These are phyloP conservation scores for Leptocoma aspasia DNA, from an alignment of 2,113 vertebrate species.

Conservation along the genomic window DNA sequence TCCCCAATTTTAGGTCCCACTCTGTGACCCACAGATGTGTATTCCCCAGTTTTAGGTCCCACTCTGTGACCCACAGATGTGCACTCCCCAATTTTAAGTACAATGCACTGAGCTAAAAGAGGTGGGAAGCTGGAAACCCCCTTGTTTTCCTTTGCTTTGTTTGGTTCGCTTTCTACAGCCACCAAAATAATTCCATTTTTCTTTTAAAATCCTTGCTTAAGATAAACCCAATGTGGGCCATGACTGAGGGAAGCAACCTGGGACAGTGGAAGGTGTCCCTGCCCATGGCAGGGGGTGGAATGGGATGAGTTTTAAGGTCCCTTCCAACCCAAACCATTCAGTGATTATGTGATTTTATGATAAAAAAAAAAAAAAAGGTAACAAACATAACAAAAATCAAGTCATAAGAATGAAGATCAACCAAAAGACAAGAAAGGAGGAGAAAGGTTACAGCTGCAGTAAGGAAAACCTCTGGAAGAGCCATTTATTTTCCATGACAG, in stretches of 20 bases:
- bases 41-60: background rate
- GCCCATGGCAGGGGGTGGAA: background rate
- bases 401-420: background rate
- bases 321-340: background rate
- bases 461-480: background rate
- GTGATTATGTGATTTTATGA: background rate
- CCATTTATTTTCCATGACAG: background rate
- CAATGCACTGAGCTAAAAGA: background rate
- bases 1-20: background rate
- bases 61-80: no score
- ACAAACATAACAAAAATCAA: background rate
- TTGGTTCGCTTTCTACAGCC: background rate
- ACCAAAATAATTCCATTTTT: background rate
- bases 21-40: background rate
- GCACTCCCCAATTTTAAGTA: background rate
- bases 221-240: fast-evolving
- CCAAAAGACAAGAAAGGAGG: background rate
- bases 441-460: background rate
- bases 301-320: background rate
- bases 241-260: fast-evolving
- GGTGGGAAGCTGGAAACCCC: background rate
- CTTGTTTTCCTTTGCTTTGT: background rate
- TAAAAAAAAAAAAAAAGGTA: background rate
- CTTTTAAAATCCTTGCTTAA: background rate
- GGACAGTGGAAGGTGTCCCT: background rate